phyloP scores from a whole-genome alignment of 2,113 vertebrate genomes.

The Cyprinus carpio region DNA sequence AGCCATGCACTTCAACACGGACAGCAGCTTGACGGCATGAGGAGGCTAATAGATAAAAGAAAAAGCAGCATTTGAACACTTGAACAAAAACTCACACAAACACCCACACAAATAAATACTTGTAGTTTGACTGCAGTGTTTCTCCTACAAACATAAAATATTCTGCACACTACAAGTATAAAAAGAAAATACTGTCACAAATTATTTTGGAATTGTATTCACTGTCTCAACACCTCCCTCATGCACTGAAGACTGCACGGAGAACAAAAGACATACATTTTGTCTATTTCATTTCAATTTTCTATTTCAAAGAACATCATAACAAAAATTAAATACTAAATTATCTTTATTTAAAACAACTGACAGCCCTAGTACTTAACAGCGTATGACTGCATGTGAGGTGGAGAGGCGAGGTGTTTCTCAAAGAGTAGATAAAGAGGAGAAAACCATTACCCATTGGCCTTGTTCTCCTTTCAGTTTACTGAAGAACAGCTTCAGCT shows the following conservation, averaged over 20 bases:
- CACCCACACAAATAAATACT: neutral
- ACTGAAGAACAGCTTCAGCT: conserved; percentile 97
- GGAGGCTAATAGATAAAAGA: conserved; percentile 77
- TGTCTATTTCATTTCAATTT: neutral
- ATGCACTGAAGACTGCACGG: neutral
- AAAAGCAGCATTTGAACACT: neutral
- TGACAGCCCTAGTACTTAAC: too few relatives aligned
- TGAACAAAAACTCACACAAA: conserved; percentile 15
- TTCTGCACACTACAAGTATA: neutral
- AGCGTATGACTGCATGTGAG: neutral
- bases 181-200: neutral
- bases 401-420: neutral
- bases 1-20: conserved; percentile 94
- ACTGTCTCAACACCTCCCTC: too few relatives aligned
- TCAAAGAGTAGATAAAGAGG: neutral
- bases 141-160: neutral
- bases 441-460: conserved; percentile 85
- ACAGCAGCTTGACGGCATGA: conserved; percentile 93
- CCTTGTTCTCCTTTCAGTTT: conserved; percentile 93
- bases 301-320: neutral
- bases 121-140: neutral
- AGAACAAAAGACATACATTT: neutral
- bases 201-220: neutral
- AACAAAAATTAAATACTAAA: neutral
- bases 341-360: neutral